Base-by-base conservation (phyloP, 2,888 invertebrate genomes). In the Hipparchia semele region DNA sequence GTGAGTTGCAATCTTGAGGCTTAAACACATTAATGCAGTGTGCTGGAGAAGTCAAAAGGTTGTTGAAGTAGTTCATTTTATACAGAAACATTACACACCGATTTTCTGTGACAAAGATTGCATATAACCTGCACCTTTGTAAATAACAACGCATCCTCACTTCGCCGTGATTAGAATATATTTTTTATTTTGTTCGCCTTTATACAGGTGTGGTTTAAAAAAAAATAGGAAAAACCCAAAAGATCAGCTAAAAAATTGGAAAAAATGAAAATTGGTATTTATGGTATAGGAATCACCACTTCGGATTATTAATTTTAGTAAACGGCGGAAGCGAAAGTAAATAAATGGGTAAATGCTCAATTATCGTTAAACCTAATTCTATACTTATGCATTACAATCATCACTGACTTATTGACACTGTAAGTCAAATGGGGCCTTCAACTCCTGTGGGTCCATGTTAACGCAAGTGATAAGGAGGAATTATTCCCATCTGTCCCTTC, bases 261-360 rank as follows among this genome's bases (percentile, higher is more conserved):
- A 23, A 23, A 23, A 23, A 23, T 23, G 23, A 23, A 23, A 23
- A 23, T 23, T 23, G 23, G 23, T 23, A 23, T 23, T 23, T 23
- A 23, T 23, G 23, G 23, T 23, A 23, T 23, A 23, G 23, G 23
- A 23, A 23, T 23, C 23, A 23, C 23, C 23, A 23, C 23, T 23
- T 23, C 23, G 23, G 23, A 23, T 23, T 23, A 23, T 23, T 23
- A 23, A 0, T 23, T 23, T 23, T 23, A 23, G 23, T 23, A 23
- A 23, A 23, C 23, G 23, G 23, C 23, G 23, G 23, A 23, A 23
- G 23, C 23, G 23, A 64, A 51, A 64, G 64, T 51, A 64, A 64
- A 64, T 64, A 51, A 64, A 64, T 75, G 54, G 60, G 56, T 75
- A 73, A 71, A 73, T 71, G 69, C 73, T 67, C 67, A 67, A 56